Base-by-base conservation (phyloP, 2,113 vertebrate species). In the Callocephalon fimbriatum region DNA sequence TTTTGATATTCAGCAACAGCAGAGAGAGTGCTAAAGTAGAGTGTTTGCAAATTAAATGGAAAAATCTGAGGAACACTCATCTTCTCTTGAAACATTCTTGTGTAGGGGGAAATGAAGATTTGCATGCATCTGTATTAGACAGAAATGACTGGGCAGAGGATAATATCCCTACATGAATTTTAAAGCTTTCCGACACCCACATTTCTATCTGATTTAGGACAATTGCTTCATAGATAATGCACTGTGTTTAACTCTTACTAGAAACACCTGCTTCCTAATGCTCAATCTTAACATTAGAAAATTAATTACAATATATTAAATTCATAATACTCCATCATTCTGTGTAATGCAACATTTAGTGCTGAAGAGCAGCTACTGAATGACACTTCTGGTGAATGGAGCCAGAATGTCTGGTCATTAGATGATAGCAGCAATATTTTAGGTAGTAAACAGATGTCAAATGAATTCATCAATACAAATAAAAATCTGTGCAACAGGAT, bases 391-490 rank as follows among this genome's bases (percentile, higher is more conserved):
- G 84, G 76, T 91, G 96, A 96, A 95, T 63, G 94, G 97, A 97
- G 97, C 92, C 97, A 96, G 93, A 95, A 96, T 96, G 95, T 97
- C 97, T 97, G 94, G 96, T 97, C 93, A 90, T 96, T 92, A 97
- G 92, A 95, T 75, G 85, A 94, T 56, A 94, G 82, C 47, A 95
- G 96, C 91, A 96, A 90, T 96, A 95, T 97, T 98, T 97, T 95
- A 96, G 27, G 51, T 94, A 93, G 89, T 87, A 98, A 97, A 96
- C 93, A 97, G 89, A 97, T 97, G 95, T 96, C 94, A 96, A 93
- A 97, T 79, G 75, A 97, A 96, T 96, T 96, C 92, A 96, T 96
- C 97, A 97, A 97, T 97, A 96, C 51, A 76, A 96, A 96, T 91
- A 85, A 95, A 96, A 95, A 95, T 86, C 70, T 94, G 85, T 81